Conservation (phyloP, 2,888 invertebrate species). For the Aleiodes leptofemur region DNA sequence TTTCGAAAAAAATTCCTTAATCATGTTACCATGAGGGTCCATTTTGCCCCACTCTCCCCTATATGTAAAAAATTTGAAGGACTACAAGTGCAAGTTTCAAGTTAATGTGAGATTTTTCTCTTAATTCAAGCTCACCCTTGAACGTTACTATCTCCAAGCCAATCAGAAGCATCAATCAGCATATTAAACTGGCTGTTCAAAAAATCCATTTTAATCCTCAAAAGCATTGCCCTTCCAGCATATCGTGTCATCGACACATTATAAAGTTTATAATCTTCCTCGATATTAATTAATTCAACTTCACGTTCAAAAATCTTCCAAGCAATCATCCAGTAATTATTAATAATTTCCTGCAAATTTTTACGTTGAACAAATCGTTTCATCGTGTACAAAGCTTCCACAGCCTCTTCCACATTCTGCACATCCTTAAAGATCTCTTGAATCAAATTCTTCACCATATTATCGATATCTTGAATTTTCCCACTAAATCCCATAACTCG, state of each 20-base stretch:
- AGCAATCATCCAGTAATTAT: conserved; percentile 76
- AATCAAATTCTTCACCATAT: conserved; percentile 78
- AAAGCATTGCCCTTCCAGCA: conserved; percentile 82
- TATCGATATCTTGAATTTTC: conserved; percentile 77
- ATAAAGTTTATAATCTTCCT: conserved; percentile 77
- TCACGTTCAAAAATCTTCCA: conserved; percentile 87
- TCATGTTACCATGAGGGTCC: no score
- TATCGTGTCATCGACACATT: conserved; percentile 82
- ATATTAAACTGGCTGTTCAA: conserved; percentile 59
- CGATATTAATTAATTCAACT: conserved; percentile 81
- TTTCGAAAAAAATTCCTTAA: no score
- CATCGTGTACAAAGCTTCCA: conserved; percentile 76
- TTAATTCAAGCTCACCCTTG: conserved; percentile 56
- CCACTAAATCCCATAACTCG: conserved; percentile 66
- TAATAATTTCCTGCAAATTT: conserved; percentile 59
- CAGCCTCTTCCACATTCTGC: conserved; percentile 76
- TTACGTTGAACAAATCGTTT: conserved; percentile 59
- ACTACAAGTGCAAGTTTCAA: conserved; percentile 25
- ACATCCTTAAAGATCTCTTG: conserved; percentile 77
- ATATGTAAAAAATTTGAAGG: no score
- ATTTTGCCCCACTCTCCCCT: no score
- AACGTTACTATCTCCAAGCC: conserved; percentile 64
- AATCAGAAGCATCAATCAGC: conserved; percentile 66
- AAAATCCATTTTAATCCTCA: conserved; percentile 81
- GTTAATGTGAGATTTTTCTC: conserved; percentile 35